A percentile compares a stretch with the other conserved stretches of the same genome.
Evolutionary conservation across 2,113 vertebrate species (phyloP).

Genomic region (Orthochromis indermauri): DNA sequence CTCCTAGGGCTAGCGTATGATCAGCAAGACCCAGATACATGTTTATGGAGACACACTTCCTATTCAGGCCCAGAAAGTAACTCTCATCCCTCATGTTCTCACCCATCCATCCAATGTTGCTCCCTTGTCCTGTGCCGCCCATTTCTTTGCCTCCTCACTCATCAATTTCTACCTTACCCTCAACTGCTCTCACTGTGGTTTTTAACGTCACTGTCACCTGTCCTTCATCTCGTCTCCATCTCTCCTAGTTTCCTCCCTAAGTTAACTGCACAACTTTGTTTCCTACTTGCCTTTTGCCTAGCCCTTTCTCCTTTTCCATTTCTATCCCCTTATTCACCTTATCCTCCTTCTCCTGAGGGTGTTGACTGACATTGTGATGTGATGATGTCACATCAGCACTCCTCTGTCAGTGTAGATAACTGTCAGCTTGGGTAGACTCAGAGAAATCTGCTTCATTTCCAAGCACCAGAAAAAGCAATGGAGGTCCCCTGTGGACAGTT

Average conservation of each 20-base stretch:
- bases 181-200: slow-evolving; percentile 3
- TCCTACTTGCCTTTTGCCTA: neutral
- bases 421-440: slow-evolving; percentile 32
- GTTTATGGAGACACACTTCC: slow-evolving; percentile 48
- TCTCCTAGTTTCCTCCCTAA: neutral
- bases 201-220: neutral
- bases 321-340: slow-evolving; percentile 13
- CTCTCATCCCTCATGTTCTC: slow-evolving; percentile 41
- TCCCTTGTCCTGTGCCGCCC: neutral
- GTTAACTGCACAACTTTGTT: slow-evolving; percentile 7
- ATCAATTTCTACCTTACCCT: slow-evolving; percentile 12
- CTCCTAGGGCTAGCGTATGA: slow-evolving; percentile 43
- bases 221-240: neutral
- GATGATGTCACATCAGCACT: slow-evolving; percentile 44
- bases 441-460: slow-evolving; percentile 35
- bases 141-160: neutral
- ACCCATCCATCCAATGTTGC: slow-evolving; percentile 1
- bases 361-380: slow-evolving; percentile 29
- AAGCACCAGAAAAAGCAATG: slow-evolving; percentile 12
- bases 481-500: slow-evolving; percentile 3
- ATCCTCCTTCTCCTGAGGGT: slow-evolving; percentile 20
- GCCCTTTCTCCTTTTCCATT: neutral
- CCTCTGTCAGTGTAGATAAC: slow-evolving; percentile 32
- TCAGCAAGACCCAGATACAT: slow-evolving; percentile 43
- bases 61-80: slow-evolving; percentile 1